Base-by-base conservation (phyloP, 23 tunicate genomes). In the Halocynthia aurantium region DNA sequence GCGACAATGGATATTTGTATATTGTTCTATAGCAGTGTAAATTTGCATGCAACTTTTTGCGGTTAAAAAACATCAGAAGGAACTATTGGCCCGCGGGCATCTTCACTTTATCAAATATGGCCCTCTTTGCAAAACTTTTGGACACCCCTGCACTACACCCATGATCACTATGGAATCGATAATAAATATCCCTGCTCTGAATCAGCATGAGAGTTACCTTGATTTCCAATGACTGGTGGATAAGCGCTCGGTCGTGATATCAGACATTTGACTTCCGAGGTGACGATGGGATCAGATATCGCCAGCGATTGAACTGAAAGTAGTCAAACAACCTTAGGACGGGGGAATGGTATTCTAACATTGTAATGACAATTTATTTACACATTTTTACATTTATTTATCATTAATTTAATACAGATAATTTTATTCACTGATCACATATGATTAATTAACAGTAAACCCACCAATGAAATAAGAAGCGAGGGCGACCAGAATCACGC, bases 381-480 rank as follows among this genome's bases (percentile, higher is more conserved):
- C 44, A 31, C 44, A 31, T 31, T 31, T 31, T 31, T 4, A 31
- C 4, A 31, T 1, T 31, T 31, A 31, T 31, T 31, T 31, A 0
- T 31, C 44, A 1, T 4, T 31, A 1, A 31, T 31, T 31, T 31
- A 31, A 17, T 20, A 12, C 13, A 68, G 20, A 68, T n/a, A 22
- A n/a, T n/a, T 17, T 2, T 20, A 12, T 2, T 17, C 20, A n/a
- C 13, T 2, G 5, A n/a, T 13, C 52, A 68, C 21, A 31, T 2
- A 78, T 50, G 40, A 18, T 57, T 75, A 72, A 51, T 40, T 50
- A 40, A 52, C 61, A 10, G 13, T 72, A 50, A 50, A 90, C 96
- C 77, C 21, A 91, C 97, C 90, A 71, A 92, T 52, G 73, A 92
- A 78, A 40, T 61, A 75, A 6, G 92, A 76, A 10, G 73, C 55